Percentiles rank a stretch among this genome's conserved stretches.
These are phyloP conservation scores for Salvator merianae DNA, from an alignment of 2,113 vertebrate species.

Conservation along the genomic window DNA sequence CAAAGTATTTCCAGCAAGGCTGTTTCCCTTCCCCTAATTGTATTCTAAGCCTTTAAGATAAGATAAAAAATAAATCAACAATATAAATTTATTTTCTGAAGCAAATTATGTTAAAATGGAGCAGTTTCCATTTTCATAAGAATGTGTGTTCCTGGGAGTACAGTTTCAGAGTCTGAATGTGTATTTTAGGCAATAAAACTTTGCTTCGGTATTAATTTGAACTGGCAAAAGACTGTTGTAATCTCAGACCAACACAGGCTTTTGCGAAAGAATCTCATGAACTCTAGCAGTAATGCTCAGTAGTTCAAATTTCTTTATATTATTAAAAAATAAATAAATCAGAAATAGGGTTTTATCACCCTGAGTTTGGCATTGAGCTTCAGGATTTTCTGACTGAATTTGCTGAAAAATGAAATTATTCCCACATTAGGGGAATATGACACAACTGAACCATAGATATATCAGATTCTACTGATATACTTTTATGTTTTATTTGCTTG, in stretches of 20 bases:
- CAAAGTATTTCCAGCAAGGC: neutral
- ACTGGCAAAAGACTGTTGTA: neutral
- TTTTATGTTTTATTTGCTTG: neutral
- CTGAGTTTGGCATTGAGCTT: no score
- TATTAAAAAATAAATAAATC: no score
- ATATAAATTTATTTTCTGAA: neutral
- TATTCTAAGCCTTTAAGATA: neutral
- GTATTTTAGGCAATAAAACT: neutral
- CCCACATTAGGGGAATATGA: neutral
- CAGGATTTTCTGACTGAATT: no score
- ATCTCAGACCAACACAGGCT: neutral
- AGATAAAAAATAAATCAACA: neutral
- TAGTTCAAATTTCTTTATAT: no score
- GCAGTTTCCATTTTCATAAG: neutral
- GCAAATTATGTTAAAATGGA: neutral
- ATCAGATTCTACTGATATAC: no score
- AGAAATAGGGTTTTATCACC: no score
- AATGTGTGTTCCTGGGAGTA: neutral
- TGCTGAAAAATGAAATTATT: neutral
- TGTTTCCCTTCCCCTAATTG: neutral
- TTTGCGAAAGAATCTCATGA: no score
- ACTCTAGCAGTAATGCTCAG: no score
- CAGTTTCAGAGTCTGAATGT: neutral
- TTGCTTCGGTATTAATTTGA: neutral
- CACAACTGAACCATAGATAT: neutral